These are phyloP conservation scores for Pyrgilauda ruficollis DNA, from an alignment of 2,113 vertebrate species.

Conservation along the genomic window DNA sequence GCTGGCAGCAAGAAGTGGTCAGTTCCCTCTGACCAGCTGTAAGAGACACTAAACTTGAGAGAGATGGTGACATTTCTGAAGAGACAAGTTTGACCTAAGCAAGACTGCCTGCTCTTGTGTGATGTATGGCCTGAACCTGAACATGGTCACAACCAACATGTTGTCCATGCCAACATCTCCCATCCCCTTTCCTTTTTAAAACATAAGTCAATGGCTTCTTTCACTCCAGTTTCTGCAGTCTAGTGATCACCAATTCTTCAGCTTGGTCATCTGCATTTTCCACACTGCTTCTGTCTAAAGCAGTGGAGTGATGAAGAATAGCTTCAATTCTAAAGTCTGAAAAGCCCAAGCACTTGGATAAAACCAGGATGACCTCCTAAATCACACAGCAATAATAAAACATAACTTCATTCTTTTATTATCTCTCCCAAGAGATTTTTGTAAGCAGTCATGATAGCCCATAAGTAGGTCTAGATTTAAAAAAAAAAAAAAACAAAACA, in stretches of 20 bases:
- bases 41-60: neutral
- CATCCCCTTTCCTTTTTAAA: neutral
- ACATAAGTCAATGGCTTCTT: neutral
- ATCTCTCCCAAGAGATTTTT: neutral
- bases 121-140: neutral
- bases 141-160: neutral
- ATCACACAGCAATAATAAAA: neutral
- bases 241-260: neutral
- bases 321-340: neutral
- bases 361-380: neutral
- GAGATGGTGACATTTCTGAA: neutral
- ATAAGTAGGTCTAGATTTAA: neutral
- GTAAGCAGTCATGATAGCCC: neutral
- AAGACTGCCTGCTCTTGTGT: neutral
- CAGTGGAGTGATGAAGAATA: neutral
- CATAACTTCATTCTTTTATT: neutral
- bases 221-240: neutral
- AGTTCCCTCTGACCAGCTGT: neutral
- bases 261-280: neutral
- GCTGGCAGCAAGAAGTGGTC: neutral
- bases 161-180: neutral
- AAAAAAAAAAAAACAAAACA: fast-evolving
- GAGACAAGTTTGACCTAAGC: neutral
- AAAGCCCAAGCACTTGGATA: neutral
- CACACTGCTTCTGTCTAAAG: neutral